A percentile compares a stretch with the other conserved stretches of the same genome.
These are phyloP conservation scores for Dendrolimus punctatus DNA, from an alignment of 1,140 invertebrate species.

Conservation along the genomic window DNA sequence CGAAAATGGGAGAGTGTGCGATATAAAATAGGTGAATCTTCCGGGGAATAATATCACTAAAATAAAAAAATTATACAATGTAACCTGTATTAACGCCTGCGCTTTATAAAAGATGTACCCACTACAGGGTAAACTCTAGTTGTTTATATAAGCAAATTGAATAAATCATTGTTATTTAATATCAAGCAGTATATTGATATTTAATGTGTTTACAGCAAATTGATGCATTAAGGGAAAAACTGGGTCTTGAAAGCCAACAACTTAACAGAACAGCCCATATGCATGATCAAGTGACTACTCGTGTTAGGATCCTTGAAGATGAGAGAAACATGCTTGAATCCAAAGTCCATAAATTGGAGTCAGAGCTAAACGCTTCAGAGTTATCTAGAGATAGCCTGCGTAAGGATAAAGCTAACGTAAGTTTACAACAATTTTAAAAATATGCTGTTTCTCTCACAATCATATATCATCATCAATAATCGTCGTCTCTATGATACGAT, in stretches of 20 bases:
- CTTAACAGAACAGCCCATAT: constrained; percentile 76
- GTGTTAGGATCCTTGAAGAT: constrained; percentile 78
- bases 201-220: constrained; percentile 74
- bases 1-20: too few species aligned
- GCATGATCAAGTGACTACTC: constrained; percentile 74
- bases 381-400: constrained; percentile 76
- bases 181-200: background rate
- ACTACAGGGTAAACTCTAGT: too few species aligned
- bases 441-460: too few species aligned
- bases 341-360: constrained; percentile 80
- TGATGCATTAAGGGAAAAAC: constrained; percentile 79
- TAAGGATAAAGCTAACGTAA: constrained; percentile 78
- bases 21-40: too few species aligned
- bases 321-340: constrained; percentile 78
- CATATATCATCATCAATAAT: too few species aligned
- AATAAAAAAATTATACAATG: too few species aligned
- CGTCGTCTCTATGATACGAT: too few species aligned
- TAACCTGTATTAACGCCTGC: too few species aligned
- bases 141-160: too few species aligned
- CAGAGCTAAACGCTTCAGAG: constrained; percentile 78
- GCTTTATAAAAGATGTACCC: too few species aligned
- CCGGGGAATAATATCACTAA: too few species aligned
- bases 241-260: constrained; percentile 75
- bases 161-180: background rate
- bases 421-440: constrained; percentile 12